Percentiles rank a stretch among this genome's conserved stretches.
phyloP scores from a whole-genome alignment of 2,888 invertebrate species.

The Tipula unca region DNA sequence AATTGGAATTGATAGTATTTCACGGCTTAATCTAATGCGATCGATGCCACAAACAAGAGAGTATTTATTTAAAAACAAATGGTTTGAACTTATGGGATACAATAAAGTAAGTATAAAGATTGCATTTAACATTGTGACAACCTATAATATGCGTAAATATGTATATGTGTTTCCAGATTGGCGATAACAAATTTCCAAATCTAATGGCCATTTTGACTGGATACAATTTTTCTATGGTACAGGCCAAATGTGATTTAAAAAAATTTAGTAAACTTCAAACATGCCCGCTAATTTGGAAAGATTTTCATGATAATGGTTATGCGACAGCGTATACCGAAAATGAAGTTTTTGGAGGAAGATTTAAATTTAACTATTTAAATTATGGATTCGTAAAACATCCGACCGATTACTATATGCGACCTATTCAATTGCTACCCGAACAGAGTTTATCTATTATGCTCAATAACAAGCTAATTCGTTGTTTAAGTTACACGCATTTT shows the following conservation, averaged over 20 bases:
- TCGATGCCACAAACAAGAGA: constrained; percentile 64
- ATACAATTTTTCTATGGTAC: constrained; percentile 43
- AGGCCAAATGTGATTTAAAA: constrained; percentile 44
- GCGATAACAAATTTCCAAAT: constrained; percentile 87
- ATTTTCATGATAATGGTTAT: too few relatives aligned
- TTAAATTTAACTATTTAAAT: constrained; percentile 64
- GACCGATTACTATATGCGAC: constrained; percentile 72
- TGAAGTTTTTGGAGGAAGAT: constrained; percentile 48
- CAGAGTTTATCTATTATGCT: constrained; percentile 44
- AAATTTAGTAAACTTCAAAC: constrained; percentile 52
- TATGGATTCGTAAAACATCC: constrained; percentile 64
- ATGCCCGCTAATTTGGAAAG: too few relatives aligned
- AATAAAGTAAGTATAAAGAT: constrained; percentile 49
- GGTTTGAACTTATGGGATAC: too few relatives aligned
- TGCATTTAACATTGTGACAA: too few relatives aligned
- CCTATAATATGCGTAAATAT: too few relatives aligned
- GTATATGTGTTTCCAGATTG: too few relatives aligned
- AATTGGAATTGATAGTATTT: too few relatives aligned
- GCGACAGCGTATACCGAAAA: constrained; percentile 77
- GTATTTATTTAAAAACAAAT: constrained; percentile 61
- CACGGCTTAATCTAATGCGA: constrained; percentile 66
- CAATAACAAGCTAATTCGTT: constrained; percentile 47
- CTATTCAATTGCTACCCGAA: constrained; percentile 62
- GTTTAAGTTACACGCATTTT: constrained; percentile 52
- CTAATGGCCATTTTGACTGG: too few relatives aligned